Evolutionary conservation across 2,888 invertebrate genomes (phyloP).

Genomic region (Agrochola lota): DNA sequence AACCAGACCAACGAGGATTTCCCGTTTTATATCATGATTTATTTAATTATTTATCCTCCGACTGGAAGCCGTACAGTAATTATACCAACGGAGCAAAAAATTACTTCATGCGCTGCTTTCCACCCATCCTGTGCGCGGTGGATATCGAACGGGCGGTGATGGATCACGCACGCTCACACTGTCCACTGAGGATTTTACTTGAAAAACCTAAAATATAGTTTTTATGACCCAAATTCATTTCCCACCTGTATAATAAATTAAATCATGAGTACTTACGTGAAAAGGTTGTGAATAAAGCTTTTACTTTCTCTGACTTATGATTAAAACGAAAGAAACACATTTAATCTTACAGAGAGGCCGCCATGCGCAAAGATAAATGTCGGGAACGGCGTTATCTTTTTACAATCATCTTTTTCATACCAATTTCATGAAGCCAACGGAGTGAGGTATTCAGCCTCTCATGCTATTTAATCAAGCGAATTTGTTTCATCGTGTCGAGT

Average conservation of each 20-base stretch:
- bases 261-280: conserved; percentile 35
- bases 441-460: conserved; percentile 68
- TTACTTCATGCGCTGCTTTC: no score
- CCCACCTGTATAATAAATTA: conserved; percentile 35
- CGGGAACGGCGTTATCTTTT: conserved; percentile 67
- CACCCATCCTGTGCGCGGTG: no score
- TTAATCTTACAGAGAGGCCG: conserved; percentile 66
- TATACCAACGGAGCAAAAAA: no score
- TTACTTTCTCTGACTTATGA: conserved; percentile 57
- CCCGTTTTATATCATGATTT: neutral
- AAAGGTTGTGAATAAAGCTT: conserved; percentile 56
- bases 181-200: neutral
- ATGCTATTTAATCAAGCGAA: conserved; percentile 75
- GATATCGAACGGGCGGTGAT: no score
- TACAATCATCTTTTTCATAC: conserved; percentile 71
- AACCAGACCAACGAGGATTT: neutral
- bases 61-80: no score
- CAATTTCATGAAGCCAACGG: conserved; percentile 68
- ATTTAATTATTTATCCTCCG: no score
- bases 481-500: conserved; percentile 55
- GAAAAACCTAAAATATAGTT: neutral
- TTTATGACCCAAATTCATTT: neutral
- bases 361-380: conserved; percentile 67
- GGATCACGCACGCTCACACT: no score
- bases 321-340: conserved; percentile 62